A percentile compares a stretch with the other conserved stretches of the same genome.
Evolutionary conservation across 2,113 vertebrate species (phyloP).

Genomic region (Struthio camelus): DNA sequence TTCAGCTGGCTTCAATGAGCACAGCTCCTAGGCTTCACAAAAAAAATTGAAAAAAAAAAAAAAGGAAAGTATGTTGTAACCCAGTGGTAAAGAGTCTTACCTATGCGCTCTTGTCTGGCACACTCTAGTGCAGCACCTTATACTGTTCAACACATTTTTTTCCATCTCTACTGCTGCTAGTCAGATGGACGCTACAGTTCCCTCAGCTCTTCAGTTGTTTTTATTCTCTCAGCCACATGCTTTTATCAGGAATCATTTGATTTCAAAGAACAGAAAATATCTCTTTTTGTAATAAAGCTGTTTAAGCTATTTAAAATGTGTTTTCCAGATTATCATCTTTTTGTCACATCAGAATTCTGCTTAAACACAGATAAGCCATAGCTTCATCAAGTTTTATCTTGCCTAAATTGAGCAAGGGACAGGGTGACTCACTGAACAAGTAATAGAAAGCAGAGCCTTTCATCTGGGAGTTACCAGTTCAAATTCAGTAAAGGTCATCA

Average conservation of each 20-base stretch:
- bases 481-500: constrained; percentile 50
- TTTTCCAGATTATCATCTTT: constrained; percentile 52
- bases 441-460: background rate
- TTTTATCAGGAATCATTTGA: constrained; percentile 29
- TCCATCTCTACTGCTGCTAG: background rate
- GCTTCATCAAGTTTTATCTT: constrained; percentile 39
- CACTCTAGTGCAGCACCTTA: background rate
- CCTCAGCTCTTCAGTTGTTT: constrained; percentile 13
- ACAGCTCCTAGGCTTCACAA: background rate
- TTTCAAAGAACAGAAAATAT: constrained; percentile 30
- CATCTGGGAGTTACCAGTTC: background rate
- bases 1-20: background rate
- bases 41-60: background rate
- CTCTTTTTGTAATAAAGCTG: constrained; percentile 18
- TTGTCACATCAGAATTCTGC: background rate
- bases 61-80: background rate
- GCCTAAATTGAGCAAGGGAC: constrained; percentile 3
- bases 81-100: background rate
- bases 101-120: background rate
- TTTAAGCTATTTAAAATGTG: constrained; percentile 37
- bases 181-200: background rate
- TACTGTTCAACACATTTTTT: background rate
- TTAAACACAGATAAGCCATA: constrained; percentile 10
- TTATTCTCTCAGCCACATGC: constrained; percentile 8
- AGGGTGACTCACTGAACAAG: background rate